phyloP scores from a whole-genome alignment of 2,888 invertebrate species.

The Yponomeuta sedellus region DNA sequence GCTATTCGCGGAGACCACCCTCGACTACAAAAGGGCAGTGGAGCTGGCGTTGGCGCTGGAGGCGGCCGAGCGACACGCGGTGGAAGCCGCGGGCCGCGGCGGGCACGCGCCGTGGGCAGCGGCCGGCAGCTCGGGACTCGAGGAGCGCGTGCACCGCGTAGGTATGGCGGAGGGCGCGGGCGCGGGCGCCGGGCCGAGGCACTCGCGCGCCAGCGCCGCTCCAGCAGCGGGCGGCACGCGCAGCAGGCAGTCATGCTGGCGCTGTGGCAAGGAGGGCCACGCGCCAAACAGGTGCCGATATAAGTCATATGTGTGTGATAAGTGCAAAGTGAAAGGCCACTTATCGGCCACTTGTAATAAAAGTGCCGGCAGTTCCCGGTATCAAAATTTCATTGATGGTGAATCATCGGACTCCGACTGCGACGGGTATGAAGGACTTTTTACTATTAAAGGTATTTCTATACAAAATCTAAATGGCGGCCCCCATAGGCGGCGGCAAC shows the following conservation, averaged over 20 bases:
- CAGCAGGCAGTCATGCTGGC: not conserved
- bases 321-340: not conserved
- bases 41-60: constrained; percentile 9
- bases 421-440: not conserved
- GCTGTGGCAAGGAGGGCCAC: constrained; percentile 2
- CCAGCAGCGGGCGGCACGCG: not conserved
- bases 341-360: not conserved
- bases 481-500: too few species aligned
- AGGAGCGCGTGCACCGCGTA: not conserved
- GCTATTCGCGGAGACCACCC: constrained; percentile 5
- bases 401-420: not conserved
- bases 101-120: not conserved
- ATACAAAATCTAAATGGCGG: constrained; percentile 5
- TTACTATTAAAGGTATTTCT: not conserved
- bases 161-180: constrained; percentile 2
- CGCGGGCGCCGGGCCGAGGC: not conserved
- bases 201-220: not conserved
- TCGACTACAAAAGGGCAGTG: not conserved
- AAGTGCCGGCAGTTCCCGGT: not conserved
- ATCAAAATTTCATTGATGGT: not conserved
- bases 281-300: constrained; percentile 7
- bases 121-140: not conserved
- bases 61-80: constrained; percentile 11
- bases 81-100: constrained; percentile 6
- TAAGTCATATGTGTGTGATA: not conserved